These are phyloP conservation scores for Actinemys pallida DNA, from an alignment of 2,113 vertebrate genomes.

Conservation along the genomic window DNA sequence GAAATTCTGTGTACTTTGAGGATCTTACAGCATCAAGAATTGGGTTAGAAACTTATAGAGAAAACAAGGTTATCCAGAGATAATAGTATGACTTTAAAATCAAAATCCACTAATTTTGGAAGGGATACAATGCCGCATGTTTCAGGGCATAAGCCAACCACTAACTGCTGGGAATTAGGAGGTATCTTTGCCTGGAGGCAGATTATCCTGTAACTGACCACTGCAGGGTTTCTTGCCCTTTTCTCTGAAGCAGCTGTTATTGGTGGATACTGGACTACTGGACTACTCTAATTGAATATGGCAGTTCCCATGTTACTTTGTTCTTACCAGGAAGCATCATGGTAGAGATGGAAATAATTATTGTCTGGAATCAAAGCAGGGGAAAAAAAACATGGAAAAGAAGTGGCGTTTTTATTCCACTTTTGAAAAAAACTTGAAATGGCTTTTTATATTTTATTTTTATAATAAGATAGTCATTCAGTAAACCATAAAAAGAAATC, in stretches of 20 bases:
- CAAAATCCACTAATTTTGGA: neutral
- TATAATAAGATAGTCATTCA: neutral
- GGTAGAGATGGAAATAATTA: neutral
- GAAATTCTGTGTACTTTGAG: neutral
- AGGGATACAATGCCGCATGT: rapidly evolving
- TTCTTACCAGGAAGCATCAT: neutral
- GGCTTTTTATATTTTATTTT: neutral
- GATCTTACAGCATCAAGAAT: neutral
- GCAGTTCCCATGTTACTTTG: neutral
- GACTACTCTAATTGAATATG: neutral
- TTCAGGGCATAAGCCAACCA: rapidly evolving
- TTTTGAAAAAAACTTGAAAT: neutral
- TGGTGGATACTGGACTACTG: neutral
- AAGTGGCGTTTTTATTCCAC: neutral
- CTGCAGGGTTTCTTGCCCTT: neutral
- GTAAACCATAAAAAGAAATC: neutral
- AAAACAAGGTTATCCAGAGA: no score
- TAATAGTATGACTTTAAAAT: no score
- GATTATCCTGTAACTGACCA: neutral
- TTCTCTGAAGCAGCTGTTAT: neutral
- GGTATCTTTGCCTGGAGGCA: rapidly evolving
- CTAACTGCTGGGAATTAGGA: neutral
- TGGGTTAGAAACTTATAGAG: no score
- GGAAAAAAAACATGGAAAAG: rapidly evolving
- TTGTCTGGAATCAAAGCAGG: neutral